Conservation (phyloP, 2,888 invertebrate genomes). For the Pseudococcus longispinus region DNA sequence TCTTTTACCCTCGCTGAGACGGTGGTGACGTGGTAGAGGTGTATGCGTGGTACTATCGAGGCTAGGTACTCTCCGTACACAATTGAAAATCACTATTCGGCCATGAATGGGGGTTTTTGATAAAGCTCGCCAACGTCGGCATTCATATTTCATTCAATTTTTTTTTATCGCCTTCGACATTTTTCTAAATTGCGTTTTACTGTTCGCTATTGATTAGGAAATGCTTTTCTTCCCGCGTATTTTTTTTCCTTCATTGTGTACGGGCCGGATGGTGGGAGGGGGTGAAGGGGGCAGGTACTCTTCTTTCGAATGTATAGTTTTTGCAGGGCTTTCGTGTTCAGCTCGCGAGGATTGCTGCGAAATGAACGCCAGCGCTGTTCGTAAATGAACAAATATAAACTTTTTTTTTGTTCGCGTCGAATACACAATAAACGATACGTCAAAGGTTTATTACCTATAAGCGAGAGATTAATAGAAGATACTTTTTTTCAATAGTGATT, state of each 20-base stretch:
- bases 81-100: not conserved
- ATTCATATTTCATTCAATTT: constrained; percentile 16
- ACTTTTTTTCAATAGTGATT: not conserved
- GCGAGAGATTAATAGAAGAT: not conserved
- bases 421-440: constrained; percentile 1
- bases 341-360: not conserved
- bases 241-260: not conserved
- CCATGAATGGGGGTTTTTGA: constrained; percentile 5
- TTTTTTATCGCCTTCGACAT: constrained; percentile 30
- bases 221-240: constrained; percentile 6
- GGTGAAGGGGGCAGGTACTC: not conserved
- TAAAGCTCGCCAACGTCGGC: constrained; percentile 5
- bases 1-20: not conserved
- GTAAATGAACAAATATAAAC: constrained; percentile 11
- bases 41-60: not conserved
- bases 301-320: not conserved
- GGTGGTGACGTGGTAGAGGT: not conserved
- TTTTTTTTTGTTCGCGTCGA: not conserved
- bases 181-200: constrained; percentile 25
- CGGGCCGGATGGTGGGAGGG: not conserved
- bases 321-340: not conserved
- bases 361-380: not conserved
- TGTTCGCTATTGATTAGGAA: constrained; percentile 11
- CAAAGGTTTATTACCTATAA: constrained; percentile 16
- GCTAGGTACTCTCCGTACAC: not conserved